These are phyloP conservation scores for Melopsittacus undulatus DNA, from an alignment of 2,797 vertebrate species.

Conservation along the genomic window DNA sequence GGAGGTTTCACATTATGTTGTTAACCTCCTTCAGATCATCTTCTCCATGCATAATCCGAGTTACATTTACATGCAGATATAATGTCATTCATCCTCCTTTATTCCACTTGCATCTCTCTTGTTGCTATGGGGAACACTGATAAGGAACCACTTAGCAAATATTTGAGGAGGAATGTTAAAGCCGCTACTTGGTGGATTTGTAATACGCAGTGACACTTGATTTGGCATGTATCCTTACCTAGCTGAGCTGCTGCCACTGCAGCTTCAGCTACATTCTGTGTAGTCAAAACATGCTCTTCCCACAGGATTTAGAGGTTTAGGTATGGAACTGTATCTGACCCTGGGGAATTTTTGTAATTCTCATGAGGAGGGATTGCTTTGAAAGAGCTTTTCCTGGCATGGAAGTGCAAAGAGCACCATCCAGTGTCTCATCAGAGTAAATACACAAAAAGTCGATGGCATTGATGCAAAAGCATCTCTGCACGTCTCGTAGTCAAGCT, in stretches of 20 bases:
- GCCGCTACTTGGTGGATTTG: not conserved
- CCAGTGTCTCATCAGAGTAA: conserved; percentile 51
- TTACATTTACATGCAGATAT: conserved; percentile 27
- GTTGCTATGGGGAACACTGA: conserved; percentile 53
- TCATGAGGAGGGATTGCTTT: not conserved
- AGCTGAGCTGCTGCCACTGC: not conserved
- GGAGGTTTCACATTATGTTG: conserved; percentile 13
- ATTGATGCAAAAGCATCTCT: not conserved
- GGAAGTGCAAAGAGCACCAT: conserved; percentile 47
- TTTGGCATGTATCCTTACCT: conserved; percentile 17
- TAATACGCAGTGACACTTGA: not conserved
- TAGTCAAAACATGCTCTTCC: conserved; percentile 22
- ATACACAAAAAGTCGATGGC: not conserved
- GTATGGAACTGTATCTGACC: not conserved
- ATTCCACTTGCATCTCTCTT: conserved; percentile 22
- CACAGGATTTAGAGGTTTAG: not conserved
- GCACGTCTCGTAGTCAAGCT: not conserved
- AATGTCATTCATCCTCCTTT: conserved; percentile 41
- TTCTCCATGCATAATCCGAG: not conserved
- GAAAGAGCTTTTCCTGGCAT: not conserved
- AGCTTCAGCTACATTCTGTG: not conserved
- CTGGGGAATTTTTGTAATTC: not conserved
- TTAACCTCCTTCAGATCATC: conserved; percentile 36
- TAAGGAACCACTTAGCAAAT: conserved; percentile 51
- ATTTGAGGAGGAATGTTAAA: conserved; percentile 1